Base-by-base conservation (phyloP, 2,797 vertebrate species). In the Xyrichtys novacula region DNA sequence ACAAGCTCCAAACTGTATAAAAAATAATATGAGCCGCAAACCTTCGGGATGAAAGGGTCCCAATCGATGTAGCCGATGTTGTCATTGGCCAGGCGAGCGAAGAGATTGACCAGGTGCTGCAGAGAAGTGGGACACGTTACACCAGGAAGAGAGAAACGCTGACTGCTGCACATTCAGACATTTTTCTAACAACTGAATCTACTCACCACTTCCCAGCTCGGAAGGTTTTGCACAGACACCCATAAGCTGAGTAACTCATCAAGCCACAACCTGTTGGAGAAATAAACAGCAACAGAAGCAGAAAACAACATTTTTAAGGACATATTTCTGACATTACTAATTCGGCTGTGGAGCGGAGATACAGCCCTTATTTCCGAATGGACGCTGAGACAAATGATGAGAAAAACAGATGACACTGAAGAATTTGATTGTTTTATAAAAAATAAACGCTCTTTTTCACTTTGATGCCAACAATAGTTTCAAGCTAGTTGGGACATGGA, bases 11-110 rank as follows among this genome's bases (percentile, higher is more conserved):
- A 26, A 44, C 31, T 53, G 44, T 36, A 32, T 5, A 15, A 1
- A 23, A 4, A 7, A 3, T 25, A 2, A 9, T 20, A 53, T 23
- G 55, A 40, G 12, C 16, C 56, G 85, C 84, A 86, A 89, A 98
- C 98, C 97, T 98, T 98, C 40, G 97, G 97, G 85, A 99, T 96
- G 85, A 96, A 98, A 0, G 96, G 96, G 90, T 98, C 97, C 98
- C 98, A 99, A 65, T 98, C 95, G 78, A 99, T 95, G 93, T 98
- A 99, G 69, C 98, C 98, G n/a, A 99, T 99, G 93, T 97, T 99
- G 91, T 99, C 97, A 65, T 94, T 96, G 67, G 97, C 96, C 92
- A 99, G 87, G 52, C 97, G 96, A 76, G 98, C 96, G 91, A 99
- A 98, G 34, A 99, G 95, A 86, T 96, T 98, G 73, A 99, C 96